A percentile compares a stretch with the other conserved stretches of the same genome.
Conservation (phyloP, 1,140 invertebrate species). For the Neodiprion pinetum region DNA sequence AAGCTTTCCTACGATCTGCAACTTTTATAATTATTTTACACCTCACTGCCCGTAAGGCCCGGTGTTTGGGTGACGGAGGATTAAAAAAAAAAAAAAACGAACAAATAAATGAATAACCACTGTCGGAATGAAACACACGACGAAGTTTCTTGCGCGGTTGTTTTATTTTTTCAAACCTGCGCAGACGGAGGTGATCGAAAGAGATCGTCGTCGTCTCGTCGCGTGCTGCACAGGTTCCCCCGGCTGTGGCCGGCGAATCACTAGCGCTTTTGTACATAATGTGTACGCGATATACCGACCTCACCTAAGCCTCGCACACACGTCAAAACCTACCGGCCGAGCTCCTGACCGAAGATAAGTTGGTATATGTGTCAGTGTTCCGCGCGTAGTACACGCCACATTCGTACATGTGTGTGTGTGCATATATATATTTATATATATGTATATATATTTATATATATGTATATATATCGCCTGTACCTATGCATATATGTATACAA, state of each 20-base stretch:
- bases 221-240: not conserved
- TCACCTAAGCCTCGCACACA: not conserved
- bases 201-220: not conserved
- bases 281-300: too few species aligned
- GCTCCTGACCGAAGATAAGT: not conserved
- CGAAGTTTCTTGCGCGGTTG: not conserved
- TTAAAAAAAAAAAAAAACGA: too few species aligned
- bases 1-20: too few species aligned
- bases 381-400: not conserved
- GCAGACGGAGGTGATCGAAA: not conserved
- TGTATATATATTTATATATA: not conserved
- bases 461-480: too few species aligned
- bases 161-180: not conserved
- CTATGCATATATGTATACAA: too few species aligned
- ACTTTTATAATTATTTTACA: too few species aligned
- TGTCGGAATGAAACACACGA: too few species aligned
- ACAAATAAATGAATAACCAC: too few species aligned
- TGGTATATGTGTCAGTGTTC: not conserved
- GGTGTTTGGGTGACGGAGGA: too few species aligned
- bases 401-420: not conserved
- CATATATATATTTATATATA: not conserved
- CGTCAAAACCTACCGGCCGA: not conserved
- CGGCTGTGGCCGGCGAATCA: slow-evolving; percentile 2
- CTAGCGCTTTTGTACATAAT: not conserved
- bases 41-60: too few species aligned